These are phyloP conservation scores for Musca domestica DNA, from an alignment of 1,140 invertebrate species.

Conservation along the genomic window DNA sequence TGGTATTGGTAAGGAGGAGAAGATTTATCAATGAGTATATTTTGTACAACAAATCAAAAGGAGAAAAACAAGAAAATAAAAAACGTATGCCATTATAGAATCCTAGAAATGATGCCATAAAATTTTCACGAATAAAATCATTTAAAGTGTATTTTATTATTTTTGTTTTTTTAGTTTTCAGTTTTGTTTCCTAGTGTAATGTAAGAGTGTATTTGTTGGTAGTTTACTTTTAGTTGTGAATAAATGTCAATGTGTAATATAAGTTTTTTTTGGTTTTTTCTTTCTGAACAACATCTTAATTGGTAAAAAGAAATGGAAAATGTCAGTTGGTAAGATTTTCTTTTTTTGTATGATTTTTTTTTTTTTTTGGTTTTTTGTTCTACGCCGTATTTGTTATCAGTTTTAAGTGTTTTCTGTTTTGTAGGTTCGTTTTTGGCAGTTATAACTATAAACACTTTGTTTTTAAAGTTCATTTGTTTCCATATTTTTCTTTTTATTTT, in stretches of 20 bases:
- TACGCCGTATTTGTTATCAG: background rate
- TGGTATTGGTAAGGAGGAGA: background rate
- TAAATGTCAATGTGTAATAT: too few species aligned
- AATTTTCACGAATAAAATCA: background rate
- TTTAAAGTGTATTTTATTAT: background rate
- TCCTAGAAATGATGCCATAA: background rate
- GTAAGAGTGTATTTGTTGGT: background rate
- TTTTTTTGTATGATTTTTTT: background rate
- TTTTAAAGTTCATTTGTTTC: slow-evolving; percentile 12
- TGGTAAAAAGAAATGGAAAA: slow-evolving; percentile 1
- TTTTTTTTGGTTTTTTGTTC: slow-evolving; percentile 3
- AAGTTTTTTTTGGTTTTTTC: too few species aligned
- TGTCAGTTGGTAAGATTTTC: background rate
- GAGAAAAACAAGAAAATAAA: too few species aligned
- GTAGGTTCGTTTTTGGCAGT: slow-evolving; percentile 11
- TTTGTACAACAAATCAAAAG: too few species aligned
- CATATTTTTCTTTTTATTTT: slow-evolving; percentile 1
- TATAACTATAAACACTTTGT: slow-evolving; percentile 15
- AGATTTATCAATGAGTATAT: too few species aligned
- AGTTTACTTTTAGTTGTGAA: background rate
- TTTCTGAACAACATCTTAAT: slow-evolving; percentile 13
- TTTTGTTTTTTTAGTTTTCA: background rate
- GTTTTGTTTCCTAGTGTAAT: background rate
- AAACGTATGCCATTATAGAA: too few species aligned
- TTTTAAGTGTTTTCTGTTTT: too few species aligned